These are phyloP conservation scores for Eonycteris spelaea DNA, from an alignment of 2,113 vertebrate genomes.

Conservation along the genomic window DNA sequence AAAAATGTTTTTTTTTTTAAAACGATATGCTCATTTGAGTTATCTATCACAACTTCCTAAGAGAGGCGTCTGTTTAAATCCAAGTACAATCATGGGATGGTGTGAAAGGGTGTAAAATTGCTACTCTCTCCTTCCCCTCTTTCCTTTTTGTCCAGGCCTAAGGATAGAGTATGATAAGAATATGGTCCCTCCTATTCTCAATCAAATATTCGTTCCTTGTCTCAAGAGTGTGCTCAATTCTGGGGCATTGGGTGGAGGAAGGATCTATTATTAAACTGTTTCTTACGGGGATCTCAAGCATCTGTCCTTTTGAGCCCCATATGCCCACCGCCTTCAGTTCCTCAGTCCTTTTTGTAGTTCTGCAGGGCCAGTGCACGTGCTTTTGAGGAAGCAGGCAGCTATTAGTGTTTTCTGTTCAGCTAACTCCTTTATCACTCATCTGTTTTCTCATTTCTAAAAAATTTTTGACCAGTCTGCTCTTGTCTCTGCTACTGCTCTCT, in stretches of 20 bases:
- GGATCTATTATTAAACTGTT: background rate
- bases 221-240: background rate
- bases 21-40: conserved; percentile 48
- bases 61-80: background rate
- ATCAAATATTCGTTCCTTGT: background rate
- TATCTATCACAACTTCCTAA: background rate
- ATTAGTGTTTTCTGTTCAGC: background rate
- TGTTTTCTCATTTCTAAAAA: background rate
- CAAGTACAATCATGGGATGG: background rate
- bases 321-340: background rate
- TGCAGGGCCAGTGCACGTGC: background rate
- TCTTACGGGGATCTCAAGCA: background rate
- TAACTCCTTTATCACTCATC: background rate
- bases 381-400: background rate
- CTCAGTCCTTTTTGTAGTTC: background rate
- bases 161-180: background rate
- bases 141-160: background rate
- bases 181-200: background rate
- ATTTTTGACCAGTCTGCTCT: background rate
- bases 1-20: conserved; percentile 49
- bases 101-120: background rate
- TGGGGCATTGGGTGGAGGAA: background rate
- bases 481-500: background rate
- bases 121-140: accelerated
- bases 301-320: background rate